phyloP scores from a whole-genome alignment of 2,797 vertebrate species.

The Sebastes trivittatus region DNA sequence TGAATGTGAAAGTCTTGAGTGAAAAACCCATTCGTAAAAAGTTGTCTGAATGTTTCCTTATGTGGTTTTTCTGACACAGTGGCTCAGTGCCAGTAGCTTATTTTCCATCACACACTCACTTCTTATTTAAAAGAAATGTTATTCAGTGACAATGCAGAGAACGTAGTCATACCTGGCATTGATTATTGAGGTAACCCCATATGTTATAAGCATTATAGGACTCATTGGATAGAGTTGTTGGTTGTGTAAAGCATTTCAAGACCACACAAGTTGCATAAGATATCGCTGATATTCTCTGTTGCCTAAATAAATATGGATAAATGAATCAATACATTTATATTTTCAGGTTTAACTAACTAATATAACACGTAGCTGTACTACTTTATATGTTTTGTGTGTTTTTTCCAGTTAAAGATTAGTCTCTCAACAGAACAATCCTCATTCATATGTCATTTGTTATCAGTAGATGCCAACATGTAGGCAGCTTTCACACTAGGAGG shows the following conservation, averaged over 20 bases:
- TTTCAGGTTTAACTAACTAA: neutral
- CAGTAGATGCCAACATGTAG: constrained; percentile 30
- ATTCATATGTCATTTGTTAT: constrained; percentile 7
- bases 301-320: neutral
- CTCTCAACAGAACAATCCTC: neutral
- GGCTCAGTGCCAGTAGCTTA: constrained; percentile 25
- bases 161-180: constrained; percentile 10
- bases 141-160: constrained; percentile 24
- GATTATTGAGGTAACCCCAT: constrained; percentile 22
- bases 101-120: constrained; percentile 7
- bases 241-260: neutral
- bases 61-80: constrained; percentile 21
- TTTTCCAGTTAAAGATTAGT: neutral
- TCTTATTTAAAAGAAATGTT: constrained; percentile 10
- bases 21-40: constrained; percentile 28
- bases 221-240: neutral
- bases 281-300: neutral
- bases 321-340: neutral
- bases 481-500: neutral
- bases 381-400: neutral
- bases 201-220: constrained; percentile 11
- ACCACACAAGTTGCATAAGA: neutral
- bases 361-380: neutral
- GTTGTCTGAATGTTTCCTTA: constrained; percentile 52
- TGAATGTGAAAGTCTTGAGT: constrained; percentile 23